Evolutionary conservation across 2,113 vertebrate genomes (phyloP).

Genomic region (Promerops cafer): DNA sequence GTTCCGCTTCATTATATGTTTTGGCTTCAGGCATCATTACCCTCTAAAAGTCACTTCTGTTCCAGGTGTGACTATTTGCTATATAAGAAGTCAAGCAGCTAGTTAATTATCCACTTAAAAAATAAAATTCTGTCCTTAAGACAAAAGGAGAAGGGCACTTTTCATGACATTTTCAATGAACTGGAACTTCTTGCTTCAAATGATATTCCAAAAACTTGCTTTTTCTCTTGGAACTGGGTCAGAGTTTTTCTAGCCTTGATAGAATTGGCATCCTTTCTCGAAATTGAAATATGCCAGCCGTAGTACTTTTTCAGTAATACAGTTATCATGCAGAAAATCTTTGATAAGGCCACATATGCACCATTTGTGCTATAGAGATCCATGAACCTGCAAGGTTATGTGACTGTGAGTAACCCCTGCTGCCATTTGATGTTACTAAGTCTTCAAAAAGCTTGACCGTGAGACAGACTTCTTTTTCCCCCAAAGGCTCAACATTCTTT

Average conservation of each 20-base stretch:
- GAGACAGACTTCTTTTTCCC: slow-evolving; percentile 37
- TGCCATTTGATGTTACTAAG: slow-evolving; percentile 32
- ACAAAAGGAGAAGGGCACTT: slow-evolving; percentile 24
- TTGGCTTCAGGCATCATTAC: slow-evolving; percentile 19
- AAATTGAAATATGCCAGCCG: slow-evolving; percentile 34
- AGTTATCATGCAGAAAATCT: slow-evolving; percentile 41
- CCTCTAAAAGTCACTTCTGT: slow-evolving; percentile 6
- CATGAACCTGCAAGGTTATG: slow-evolving; percentile 24
- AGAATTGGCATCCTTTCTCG: slow-evolving; percentile 54
- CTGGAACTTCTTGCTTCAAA: slow-evolving; percentile 40
- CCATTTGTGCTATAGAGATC: background rate
- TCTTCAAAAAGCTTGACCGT: slow-evolving; percentile 44
- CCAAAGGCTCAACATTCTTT: slow-evolving; percentile 52
- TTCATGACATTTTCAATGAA: slow-evolving; percentile 26
- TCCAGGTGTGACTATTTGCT: slow-evolving; percentile 30
- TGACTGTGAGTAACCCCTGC: slow-evolving; percentile 13
- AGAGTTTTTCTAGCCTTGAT: slow-evolving; percentile 56
- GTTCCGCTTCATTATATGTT: background rate
- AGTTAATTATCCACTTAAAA: slow-evolving; percentile 23
- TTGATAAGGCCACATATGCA: slow-evolving; percentile 23
- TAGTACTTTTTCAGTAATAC: slow-evolving; percentile 54
- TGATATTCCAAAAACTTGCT: slow-evolving; percentile 19
- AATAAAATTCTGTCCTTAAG: slow-evolving; percentile 14
- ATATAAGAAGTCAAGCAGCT: background rate
- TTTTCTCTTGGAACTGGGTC: slow-evolving; percentile 63